Base-by-base conservation (phyloP, 1,140 invertebrate species). In the Apolygus lucorum region DNA sequence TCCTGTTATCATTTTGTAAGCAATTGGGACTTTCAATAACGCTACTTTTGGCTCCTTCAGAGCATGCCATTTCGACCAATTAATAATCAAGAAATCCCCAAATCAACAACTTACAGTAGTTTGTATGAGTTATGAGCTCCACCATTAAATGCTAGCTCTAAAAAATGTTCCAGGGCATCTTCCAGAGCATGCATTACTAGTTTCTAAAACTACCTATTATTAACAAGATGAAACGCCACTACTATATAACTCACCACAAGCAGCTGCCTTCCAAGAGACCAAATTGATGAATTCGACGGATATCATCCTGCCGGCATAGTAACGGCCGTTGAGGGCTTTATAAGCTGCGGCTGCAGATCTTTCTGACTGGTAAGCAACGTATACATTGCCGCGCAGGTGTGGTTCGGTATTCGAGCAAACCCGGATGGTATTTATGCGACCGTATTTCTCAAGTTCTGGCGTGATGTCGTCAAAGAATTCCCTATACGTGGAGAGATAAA, bases 301-400 rank as follows among this genome's bases (percentile, higher is more conserved):
- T 0, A 98, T 76, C 75, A 91, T 91, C 68, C 85, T 87, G 0
- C 92, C 91, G 13, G 87, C 93, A 80, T 95, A 98, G 84, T 86
- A 96, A n/a, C 94, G 84, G 11, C 91, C 89, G 77, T 94, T 91
- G 71, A 97, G 84, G 17, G 82, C 82, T 69, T 85, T 81, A 76
- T 88, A 91, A 14, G 91, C 91, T 70, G 83, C 82, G 0, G 92
- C 81, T 2, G 91, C 88, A 70, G 87, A 84, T 59, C 87, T 82
- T 73, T 85, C 83, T 74, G 81, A 84, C 25, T 78, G 77, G 82
- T 88, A 97, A 77, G 95, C 90, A 52, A 96, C 83, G 76, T 95
- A 97, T 59, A 95, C 88, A 81, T 98, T 95, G 0, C 94, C 94
- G 67, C 92, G 81, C 0, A 97, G 81, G 81, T 97, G 93, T 67